Percentiles rank a stretch among this genome's conserved stretches.
Evolutionary conservation across 2,113 vertebrate species (phyloP).

Genomic region (Oreamnos americanus): DNA sequence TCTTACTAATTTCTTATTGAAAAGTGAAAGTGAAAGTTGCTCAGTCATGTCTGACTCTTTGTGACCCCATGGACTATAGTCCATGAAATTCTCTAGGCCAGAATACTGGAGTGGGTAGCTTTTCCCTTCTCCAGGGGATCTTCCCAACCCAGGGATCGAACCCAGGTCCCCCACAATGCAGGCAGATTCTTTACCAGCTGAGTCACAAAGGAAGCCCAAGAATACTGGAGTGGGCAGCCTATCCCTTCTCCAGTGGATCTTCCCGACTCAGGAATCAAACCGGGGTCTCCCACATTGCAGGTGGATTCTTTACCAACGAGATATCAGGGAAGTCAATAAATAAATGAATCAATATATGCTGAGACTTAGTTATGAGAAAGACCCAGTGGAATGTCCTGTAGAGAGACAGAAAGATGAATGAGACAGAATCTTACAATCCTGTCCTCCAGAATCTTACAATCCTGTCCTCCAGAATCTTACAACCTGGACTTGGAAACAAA

Average conservation of each 20-base stretch:
- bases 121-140: not conserved
- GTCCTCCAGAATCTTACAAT: not conserved
- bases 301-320: not conserved
- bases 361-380: not conserved
- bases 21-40: not conserved
- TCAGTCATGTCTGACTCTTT: not conserved
- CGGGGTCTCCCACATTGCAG: not conserved
- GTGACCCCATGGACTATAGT: not conserved
- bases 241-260: not conserved
- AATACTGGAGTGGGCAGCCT: not conserved
- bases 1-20: not conserved
- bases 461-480: not conserved
- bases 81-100: not conserved
- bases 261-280: fast-evolving
- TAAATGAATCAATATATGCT: not conserved
- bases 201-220: not conserved
- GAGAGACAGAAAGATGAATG: not conserved
- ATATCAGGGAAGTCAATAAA: not conserved
- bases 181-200: not conserved
- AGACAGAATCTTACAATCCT: not conserved
- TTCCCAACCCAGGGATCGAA: not conserved
- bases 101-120: not conserved
- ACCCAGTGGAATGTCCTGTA: not conserved
- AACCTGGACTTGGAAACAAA: not conserved
- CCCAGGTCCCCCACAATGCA: not conserved